Percentiles rank a stretch among this genome's conserved stretches.
phyloP scores from a whole-genome alignment of 2,888 invertebrate species.

The Cecidostiba fungosa region DNA sequence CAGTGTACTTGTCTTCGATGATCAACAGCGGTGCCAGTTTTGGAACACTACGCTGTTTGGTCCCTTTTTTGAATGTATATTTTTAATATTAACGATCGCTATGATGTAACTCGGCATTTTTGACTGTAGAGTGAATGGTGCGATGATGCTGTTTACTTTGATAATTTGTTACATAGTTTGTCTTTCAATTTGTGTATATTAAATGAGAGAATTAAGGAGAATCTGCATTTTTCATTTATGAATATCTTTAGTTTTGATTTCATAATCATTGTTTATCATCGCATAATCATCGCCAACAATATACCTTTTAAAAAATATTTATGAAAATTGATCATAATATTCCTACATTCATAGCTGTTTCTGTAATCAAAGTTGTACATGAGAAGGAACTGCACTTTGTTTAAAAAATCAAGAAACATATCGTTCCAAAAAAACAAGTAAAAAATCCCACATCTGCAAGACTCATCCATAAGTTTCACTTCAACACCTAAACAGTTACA shows the following conservation, averaged over 20 bases:
- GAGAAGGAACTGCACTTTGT: too few species aligned
- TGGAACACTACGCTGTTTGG: conserved; percentile 4
- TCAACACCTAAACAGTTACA: too few species aligned
- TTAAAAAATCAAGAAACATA: too few species aligned
- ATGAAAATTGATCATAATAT: too few species aligned
- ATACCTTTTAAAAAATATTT: too few species aligned
- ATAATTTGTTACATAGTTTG: conserved; percentile 65
- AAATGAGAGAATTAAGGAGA: conserved; percentile 39
- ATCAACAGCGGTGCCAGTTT: conserved; percentile 25
- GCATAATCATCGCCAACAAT: too few species aligned
- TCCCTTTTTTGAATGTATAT: conserved; percentile 42
- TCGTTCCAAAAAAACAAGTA: too few species aligned
- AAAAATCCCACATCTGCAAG: too few species aligned
- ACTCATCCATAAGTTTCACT: too few species aligned
- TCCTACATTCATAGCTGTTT: too few species aligned
- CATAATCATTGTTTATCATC: neutral
- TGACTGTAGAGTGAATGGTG: conserved; percentile 44
- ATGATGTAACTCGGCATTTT: conserved; percentile 37
- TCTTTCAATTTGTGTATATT: conserved; percentile 70
- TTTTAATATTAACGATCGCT: conserved; percentile 40
- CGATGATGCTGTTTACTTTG: conserved; percentile 46
- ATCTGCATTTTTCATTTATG: conserved; percentile 18
- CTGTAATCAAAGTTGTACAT: too few species aligned
- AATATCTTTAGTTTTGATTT: neutral
- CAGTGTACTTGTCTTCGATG: conserved; percentile 38